phyloP scores from a whole-genome alignment of 1,140 invertebrate species.

The Homarus americanus region DNA sequence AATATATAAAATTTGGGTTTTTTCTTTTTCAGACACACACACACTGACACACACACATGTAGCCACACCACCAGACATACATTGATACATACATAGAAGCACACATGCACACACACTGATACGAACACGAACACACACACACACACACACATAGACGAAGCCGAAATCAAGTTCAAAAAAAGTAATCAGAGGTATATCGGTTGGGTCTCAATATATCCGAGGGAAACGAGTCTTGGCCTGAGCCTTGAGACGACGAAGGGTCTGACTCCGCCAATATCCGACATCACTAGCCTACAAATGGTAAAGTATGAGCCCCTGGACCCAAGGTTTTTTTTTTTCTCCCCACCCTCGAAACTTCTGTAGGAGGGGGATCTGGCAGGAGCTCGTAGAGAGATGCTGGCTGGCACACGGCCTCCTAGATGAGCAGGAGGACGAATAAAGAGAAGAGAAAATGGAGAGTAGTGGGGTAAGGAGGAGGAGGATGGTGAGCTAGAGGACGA shows the following conservation, averaged over 20 bases:
- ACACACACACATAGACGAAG: neutral
- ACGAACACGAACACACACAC: neutral
- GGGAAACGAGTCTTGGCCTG: slow-evolving; percentile 24
- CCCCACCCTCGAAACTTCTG: neutral
- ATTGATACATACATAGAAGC: neutral
- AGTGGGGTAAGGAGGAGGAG: too few relatives aligned
- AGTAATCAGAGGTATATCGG: slow-evolving; percentile 56
- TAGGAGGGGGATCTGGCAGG: slow-evolving; percentile 29
- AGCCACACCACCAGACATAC: neutral
- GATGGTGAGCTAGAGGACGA: too few relatives aligned
- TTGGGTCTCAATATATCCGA: slow-evolving; percentile 37
- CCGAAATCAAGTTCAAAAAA: slow-evolving; percentile 48
- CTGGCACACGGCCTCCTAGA: too few relatives aligned
- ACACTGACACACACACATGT: neutral
- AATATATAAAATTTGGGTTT: neutral
- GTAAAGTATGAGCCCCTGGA: slow-evolving; percentile 45
- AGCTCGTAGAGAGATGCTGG: slow-evolving; percentile 4
- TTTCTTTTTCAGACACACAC: neutral
- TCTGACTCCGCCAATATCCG: slow-evolving; percentile 55
- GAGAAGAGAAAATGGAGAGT: too few relatives aligned
- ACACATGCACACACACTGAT: neutral
- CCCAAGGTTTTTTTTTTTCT: neutral
- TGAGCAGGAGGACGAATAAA: too few relatives aligned
- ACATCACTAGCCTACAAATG: slow-evolving; percentile 60
- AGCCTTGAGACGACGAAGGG: slow-evolving; percentile 31